Base-by-base conservation (phyloP, 2,797 vertebrate species). In the Linurgus olivaceus region DNA sequence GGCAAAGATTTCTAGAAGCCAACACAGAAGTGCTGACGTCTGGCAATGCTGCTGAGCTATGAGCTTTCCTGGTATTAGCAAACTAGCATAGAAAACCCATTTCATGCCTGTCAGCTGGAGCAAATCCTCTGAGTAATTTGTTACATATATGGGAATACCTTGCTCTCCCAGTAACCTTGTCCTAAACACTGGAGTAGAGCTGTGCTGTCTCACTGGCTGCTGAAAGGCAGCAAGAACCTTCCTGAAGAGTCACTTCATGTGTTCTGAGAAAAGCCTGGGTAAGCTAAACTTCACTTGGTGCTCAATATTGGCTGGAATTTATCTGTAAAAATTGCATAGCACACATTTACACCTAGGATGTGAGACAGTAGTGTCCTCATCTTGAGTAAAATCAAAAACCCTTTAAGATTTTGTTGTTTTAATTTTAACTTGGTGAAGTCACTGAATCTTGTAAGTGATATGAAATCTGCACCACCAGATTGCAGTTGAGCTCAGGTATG, bases 61-160 rank as follows among this genome's bases (percentile, higher is more conserved):
- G 4, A 93, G 72, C 51, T 95, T 88, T 76, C 31, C 77, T 73
- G 73, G 44, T 21, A 44, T 88, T 86, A 90, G 63, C 72, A 86
- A 95, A 78, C 9, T 21, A 75, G 62, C 80, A 71, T 31, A 37
- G 29, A 95, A 95, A 96, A 75, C 14, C 17, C 33, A 84, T 95
- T 95, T 95, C 90, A 88, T 55, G 90, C 70, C 81, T 91, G 76
- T 87, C 85, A 86, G 78, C 44, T 68, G 61, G 54, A 81, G n/a
- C 61, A 84, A 96, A 90, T 54, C 42, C 58, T 84, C 50, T 83
- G 72, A 91, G 19, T 65, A 77, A 86, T 72, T 90, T 2, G 2
- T 81, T 75, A 88, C 47, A 76, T 59, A 17, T 52, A 54, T 1
- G 15, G 79, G 50, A 31, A 73, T 38, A 45, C 37, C 51, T 40